Percentiles rank a stretch among this genome's conserved stretches.
Conservation (phyloP, 2,888 invertebrate species). For the Kuschelorhynchus macadamiae region DNA sequence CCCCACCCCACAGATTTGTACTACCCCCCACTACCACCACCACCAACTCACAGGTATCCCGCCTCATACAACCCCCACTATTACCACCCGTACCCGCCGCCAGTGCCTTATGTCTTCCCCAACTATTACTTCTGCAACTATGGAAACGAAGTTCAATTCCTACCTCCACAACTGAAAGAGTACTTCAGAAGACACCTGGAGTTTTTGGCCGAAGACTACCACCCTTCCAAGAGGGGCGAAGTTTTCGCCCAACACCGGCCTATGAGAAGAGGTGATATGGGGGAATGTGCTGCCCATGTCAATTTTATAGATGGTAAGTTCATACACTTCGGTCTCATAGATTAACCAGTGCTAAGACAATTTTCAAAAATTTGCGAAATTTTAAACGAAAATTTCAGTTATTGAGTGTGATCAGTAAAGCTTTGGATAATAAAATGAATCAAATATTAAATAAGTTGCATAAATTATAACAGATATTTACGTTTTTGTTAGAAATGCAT, state of each 20-base stretch:
- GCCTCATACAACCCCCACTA: constrained; percentile 37
- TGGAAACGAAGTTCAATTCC: neutral
- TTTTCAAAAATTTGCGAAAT: too few relatives aligned
- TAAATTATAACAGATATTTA: too few relatives aligned
- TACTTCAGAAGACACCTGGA: constrained; percentile 35
- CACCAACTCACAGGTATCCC: neutral
- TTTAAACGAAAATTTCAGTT: too few relatives aligned
- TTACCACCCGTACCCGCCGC: constrained; percentile 51
- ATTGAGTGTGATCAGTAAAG: too few relatives aligned
- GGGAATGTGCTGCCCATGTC: neutral
- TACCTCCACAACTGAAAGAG: constrained; percentile 32
- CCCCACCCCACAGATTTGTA: constrained; percentile 14
- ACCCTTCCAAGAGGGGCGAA: constrained; percentile 2
- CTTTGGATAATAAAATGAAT: too few relatives aligned
- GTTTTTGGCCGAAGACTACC: constrained; percentile 10
- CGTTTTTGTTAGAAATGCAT: too few relatives aligned
- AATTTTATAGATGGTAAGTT: constrained; percentile 8
- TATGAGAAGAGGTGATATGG: neutral
- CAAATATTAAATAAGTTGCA: too few relatives aligned
- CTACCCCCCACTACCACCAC: constrained; percentile 25
- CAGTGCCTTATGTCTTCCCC: constrained; percentile 49
- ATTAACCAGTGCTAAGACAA: neutral
- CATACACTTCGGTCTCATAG: neutral
- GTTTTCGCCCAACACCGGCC: constrained; percentile 36
- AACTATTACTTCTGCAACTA: constrained; percentile 45